Base-by-base conservation (phyloP, 2,797 vertebrate genomes). In the Micrastur ruficollis region DNA sequence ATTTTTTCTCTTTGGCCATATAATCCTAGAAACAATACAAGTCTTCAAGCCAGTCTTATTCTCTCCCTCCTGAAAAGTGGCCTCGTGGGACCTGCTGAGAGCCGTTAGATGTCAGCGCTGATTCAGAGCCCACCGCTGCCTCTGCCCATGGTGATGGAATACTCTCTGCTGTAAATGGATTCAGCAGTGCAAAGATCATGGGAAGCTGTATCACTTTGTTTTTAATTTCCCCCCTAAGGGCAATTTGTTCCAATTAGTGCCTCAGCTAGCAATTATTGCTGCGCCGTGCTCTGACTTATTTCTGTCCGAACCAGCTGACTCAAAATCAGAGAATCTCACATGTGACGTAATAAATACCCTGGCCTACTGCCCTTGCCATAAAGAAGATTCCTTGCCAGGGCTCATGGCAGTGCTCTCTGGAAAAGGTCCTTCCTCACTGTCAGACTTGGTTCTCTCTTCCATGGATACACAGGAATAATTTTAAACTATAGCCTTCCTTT, bases 231-330 rank as follows among this genome's bases (percentile, higher is more conserved):
- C 86, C 62, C 52, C 61, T 31, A 65, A 40, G 86, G 81, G 78
- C 73, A 90, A 76, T 97, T 96, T 95, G 83, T 95, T 97, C 96
- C 86, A 96, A 62, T 96, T 95, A 97, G 65, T 81, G 75, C 72
- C 56, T 87, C 71, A 68, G 94, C 56, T 88, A 93, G 95, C 73
- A 95, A 89, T 95, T 94, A 94, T 49, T 95, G 62, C 81, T 86
- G 65, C 95, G 96, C 93, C 96, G 94, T 83, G 42, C 80, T 94
- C 72, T 94, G 85, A 97, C 95, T 98, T 90, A 88, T 81, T 97
- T 74, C 68, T 79, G 32, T 80, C 89, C 95, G 62, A 81, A 78
- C 58, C 66, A 87, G 93, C 81, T 97, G 96, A 97, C 50, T 94
- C 74, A 88, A 96, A 96, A 92, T 70, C 86, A 89, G 91, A 92